phyloP scores from a whole-genome alignment of 1,140 invertebrate species.

The Diprion similis region DNA sequence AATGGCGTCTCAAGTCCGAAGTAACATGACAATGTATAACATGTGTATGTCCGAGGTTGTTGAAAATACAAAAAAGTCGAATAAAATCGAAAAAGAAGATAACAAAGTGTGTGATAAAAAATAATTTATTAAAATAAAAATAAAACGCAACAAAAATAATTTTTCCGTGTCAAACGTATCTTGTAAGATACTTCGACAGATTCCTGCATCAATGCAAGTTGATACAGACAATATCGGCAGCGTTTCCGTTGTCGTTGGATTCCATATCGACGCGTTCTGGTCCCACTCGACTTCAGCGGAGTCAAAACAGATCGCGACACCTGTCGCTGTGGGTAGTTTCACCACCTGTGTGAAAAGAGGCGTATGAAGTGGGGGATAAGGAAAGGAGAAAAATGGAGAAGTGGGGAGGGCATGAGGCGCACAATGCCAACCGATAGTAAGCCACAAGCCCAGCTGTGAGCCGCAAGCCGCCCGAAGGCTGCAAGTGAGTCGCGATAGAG shows the following conservation, averaged over 20 bases:
- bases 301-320: slow-evolving; percentile 4
- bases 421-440: slow-evolving; percentile 21
- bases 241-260: background rate
- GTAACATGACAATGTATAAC: no score
- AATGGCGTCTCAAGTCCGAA: no score
- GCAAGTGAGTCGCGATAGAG: background rate
- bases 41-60: no score
- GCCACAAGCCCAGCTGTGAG: slow-evolving; percentile 24
- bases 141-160: no score
- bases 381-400: background rate
- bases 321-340: background rate
- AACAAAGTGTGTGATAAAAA: no score
- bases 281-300: background rate
- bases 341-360: background rate
- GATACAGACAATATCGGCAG: background rate
- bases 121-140: no score
- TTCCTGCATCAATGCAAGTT: background rate
- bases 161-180: no score
- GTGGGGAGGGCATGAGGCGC: slow-evolving; percentile 18
- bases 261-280: background rate
- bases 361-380: no score
- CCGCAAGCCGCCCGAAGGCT: slow-evolving; percentile 6
- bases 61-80: no score
- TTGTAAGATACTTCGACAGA: background rate
- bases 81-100: no score